Conservation (phyloP, 2,888 invertebrate species). For the Pandemis heparana region DNA sequence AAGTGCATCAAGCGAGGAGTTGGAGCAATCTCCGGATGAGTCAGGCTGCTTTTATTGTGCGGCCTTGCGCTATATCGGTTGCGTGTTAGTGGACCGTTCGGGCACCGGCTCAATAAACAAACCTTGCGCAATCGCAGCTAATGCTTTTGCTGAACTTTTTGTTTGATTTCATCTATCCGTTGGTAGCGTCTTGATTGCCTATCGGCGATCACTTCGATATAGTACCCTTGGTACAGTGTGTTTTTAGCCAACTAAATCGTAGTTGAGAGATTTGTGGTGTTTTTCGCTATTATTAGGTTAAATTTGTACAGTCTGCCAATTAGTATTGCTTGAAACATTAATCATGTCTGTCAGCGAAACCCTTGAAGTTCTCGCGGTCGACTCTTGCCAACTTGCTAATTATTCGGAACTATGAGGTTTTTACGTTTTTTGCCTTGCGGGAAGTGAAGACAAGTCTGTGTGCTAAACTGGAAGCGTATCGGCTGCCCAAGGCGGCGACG, state of each 20-base stretch:
- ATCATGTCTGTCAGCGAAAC: conserved; percentile 36
- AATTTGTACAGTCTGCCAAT: conserved; percentile 36
- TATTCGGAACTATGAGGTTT: not conserved
- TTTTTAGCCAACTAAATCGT: conserved; percentile 12
- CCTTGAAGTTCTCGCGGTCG: conserved; percentile 23
- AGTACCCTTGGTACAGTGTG: not conserved
- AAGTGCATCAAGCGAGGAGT: conserved; percentile 62
- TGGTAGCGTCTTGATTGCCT: conserved; percentile 31
- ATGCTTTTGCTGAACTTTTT: conserved; percentile 49
- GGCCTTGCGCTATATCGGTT: conserved; percentile 82
- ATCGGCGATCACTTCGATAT: conserved; percentile 10
- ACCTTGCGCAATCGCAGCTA: conserved; percentile 71
- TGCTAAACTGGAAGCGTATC: not conserved
- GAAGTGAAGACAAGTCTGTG: not conserved
- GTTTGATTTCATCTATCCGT: conserved; percentile 28
- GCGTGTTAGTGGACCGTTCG: conserved; percentile 77
- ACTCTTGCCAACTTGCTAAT: conserved; percentile 19
- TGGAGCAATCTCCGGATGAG: conserved; percentile 62
- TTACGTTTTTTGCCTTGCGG: not conserved
- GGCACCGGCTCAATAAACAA: conserved; percentile 75
- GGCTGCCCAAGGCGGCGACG: conserved; percentile 1
- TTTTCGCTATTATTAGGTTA: conserved; percentile 40
- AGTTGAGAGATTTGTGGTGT: conserved; percentile 37
- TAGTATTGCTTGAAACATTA: conserved; percentile 34
- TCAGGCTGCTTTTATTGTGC: conserved; percentile 73